Conservation (phyloP, 2,888 invertebrate species). For the Drosophila emarginata region DNA sequence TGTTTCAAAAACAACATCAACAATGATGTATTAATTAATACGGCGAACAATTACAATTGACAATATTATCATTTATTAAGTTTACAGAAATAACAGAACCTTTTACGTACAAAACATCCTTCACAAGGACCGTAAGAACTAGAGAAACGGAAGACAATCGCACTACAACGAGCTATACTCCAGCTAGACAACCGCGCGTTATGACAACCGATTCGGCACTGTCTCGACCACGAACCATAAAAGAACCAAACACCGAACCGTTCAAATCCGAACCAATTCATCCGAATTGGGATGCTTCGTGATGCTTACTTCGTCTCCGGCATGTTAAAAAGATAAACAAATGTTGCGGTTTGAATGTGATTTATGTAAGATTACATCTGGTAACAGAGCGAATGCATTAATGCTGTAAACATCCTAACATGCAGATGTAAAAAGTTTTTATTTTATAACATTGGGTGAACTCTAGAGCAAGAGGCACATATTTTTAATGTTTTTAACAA, state of each 20-base stretch:
- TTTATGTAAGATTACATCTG: constrained; percentile 43
- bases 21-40: constrained; percentile 35
- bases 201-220: constrained; percentile 67
- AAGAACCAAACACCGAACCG: constrained; percentile 3
- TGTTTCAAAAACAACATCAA: constrained; percentile 19
- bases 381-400: constrained; percentile 15
- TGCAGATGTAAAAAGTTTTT: constrained; percentile 27
- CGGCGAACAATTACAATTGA: constrained; percentile 27
- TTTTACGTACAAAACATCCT: constrained; percentile 34
- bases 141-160: constrained; percentile 14
- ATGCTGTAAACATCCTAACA: constrained; percentile 21
- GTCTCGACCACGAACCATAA: constrained; percentile 17
- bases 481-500: constrained; percentile 34
- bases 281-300: too few relatives aligned
- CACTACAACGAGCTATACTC: constrained; percentile 6
- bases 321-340: constrained; percentile 61
- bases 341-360: constrained; percentile 41
- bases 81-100: constrained; percentile 44
- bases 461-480: constrained; percentile 8
- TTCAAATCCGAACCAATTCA: constrained; percentile 18
- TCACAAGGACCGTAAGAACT: neutral
- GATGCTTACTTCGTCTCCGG: constrained; percentile 22
- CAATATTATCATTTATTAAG: constrained; percentile 50
- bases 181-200: constrained; percentile 43
- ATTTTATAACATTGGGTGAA: constrained; percentile 7